Conservation (phyloP, 2,113 vertebrate species). For the Vireo altiloquus region DNA sequence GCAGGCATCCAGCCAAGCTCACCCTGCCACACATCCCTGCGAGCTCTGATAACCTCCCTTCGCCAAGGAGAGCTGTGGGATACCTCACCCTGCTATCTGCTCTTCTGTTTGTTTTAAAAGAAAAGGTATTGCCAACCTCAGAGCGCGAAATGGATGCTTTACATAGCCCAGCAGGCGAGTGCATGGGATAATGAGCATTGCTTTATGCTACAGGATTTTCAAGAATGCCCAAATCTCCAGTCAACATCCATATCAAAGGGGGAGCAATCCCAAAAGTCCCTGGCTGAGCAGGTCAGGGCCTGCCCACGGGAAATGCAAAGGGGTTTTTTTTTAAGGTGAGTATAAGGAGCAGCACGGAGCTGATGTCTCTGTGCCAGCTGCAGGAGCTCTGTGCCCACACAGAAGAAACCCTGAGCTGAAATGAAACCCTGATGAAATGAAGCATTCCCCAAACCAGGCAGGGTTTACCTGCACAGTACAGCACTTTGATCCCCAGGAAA, state of each 20-base stretch:
- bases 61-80: neutral
- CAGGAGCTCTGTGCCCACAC: neutral
- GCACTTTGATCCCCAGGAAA: slow-evolving; percentile 43
- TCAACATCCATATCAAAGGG: slow-evolving; percentile 39
- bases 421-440: neutral
- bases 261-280: neutral
- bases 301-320: slow-evolving; percentile 47
- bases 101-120: neutral
- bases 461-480: slow-evolving; percentile 19
- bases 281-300: slow-evolving; percentile 25
- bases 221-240: slow-evolving; percentile 44
- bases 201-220: slow-evolving; percentile 53
- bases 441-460: neutral
- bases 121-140: neutral
- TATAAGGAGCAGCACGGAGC: slow-evolving; percentile 1
- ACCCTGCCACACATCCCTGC: too few species aligned
- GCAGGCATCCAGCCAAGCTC: neutral
- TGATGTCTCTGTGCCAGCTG: neutral
- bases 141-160: neutral
- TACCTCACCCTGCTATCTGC: neutral
- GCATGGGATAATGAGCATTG: neutral
- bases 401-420: neutral
- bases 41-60: neutral
- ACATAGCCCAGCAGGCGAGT: neutral
- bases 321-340: neutral